A percentile compares a stretch with the other conserved stretches of the same genome.
phyloP scores from a whole-genome alignment of 2,888 invertebrate species.

The Petrolisthes cinctipes region DNA sequence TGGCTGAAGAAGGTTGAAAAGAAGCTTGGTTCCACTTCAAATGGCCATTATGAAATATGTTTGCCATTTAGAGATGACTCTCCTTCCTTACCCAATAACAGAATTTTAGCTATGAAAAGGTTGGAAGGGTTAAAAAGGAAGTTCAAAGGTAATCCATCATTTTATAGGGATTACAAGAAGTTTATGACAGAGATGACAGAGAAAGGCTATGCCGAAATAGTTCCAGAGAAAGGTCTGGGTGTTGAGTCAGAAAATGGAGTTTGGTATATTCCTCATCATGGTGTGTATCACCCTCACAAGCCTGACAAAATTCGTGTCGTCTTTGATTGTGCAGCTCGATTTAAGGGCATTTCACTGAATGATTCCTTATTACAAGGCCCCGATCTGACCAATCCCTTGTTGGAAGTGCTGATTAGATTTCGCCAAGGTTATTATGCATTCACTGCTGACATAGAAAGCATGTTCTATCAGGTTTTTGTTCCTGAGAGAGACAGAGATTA shows the following conservation, averaged over 20 bases:
- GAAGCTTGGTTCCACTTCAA: background rate
- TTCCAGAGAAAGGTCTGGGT: background rate
- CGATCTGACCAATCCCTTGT: background rate
- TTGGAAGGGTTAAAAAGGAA: background rate
- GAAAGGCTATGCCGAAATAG: background rate
- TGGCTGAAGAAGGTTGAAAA: background rate
- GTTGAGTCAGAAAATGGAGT: background rate
- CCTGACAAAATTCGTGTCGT: conserved; percentile 7
- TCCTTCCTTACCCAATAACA: background rate
- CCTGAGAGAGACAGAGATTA: background rate
- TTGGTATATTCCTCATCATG: conserved; percentile 16
- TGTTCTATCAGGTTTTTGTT: background rate
- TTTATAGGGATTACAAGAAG: background rate
- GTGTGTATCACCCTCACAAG: conserved; percentile 11
- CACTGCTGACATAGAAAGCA: background rate
- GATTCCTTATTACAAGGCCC: background rate
- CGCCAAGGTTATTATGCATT: background rate
- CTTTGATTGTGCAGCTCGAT: conserved; percentile 5
- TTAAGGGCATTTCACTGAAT: background rate
- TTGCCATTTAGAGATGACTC: background rate
- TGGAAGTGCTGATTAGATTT: too few relatives aligned
- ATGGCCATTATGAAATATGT: background rate
- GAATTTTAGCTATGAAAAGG: background rate
- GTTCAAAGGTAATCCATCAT: background rate
- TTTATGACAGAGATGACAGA: background rate